Evolutionary conservation across 2,797 vertebrate species (phyloP), one percentile per base, ranked within the genome.

Genomic region (Sebastiscus tertius): DNA sequence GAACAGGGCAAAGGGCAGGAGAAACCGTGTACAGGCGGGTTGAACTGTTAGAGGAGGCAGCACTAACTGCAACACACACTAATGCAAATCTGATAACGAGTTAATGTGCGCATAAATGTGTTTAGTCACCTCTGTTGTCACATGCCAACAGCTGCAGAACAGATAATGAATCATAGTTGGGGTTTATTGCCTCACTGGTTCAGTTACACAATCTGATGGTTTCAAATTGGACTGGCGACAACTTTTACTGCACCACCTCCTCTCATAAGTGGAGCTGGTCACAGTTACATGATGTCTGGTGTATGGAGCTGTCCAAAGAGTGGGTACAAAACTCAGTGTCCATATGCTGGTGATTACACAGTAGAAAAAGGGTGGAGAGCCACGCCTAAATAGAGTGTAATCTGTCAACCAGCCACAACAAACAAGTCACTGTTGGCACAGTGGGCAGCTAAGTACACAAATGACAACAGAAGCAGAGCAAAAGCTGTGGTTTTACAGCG

Each of bases 1-100:
- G 34, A 67, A 56, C 75, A 2, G 74, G 55, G 10, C 83, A 77
- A 73, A 87, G 80, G 46, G 60, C 20, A 2, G 26, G 64, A 31
- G 52, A 55, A 9, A 11, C 14, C 0, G n/a, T 18, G 60, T 29
- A 73, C 12, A 1, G 36, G 2, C 10, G 10, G 20, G 54, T 18
- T 11, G 7, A 56, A 54, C 42, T 2, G 34, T 33, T 20, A 42
- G 39, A 16, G 10, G 9, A 39, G 22, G 55, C 60, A 31, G 26
- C 39, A 11, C 3, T 13, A n/a, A 61, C 36, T 5, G 63, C 42
- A 39, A n/a, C 64, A 14, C 42, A 49, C 22, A 26, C 52, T 24
- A 54, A 58, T 59, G 33, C 10, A 16, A 8, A 24, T 64, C 58
- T 79, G 72, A 84, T 76, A 29, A 20, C 20, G 2, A 29, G 55